These are phyloP conservation scores for Stichopus chloronotus DNA, from an alignment of 35 echinoderm and acorn worm species.

Conservation along the genomic window DNA sequence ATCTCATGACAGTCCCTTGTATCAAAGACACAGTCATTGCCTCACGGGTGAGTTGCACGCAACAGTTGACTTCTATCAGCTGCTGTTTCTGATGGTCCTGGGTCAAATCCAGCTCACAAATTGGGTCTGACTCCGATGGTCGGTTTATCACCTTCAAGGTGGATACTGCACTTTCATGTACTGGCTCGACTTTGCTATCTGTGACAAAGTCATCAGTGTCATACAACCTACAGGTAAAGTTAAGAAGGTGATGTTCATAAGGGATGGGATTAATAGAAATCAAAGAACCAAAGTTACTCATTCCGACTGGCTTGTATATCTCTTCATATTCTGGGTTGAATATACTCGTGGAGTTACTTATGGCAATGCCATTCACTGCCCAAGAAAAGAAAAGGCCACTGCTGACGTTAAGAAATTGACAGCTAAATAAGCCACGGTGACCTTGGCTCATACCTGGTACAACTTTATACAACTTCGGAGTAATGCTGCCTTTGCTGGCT, in stretches of 20 bases:
- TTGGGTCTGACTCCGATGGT: constrained; percentile 30
- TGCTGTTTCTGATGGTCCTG: not conserved
- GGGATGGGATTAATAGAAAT: not conserved
- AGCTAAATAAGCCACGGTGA: not conserved
- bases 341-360: constrained; percentile 34
- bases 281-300: not conserved
- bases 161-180: not conserved
- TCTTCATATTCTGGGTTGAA: constrained; percentile 37
- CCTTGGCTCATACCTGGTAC: not conserved
- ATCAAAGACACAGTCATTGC: not conserved
- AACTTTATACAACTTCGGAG: not conserved
- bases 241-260: not conserved
- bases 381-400: not conserved
- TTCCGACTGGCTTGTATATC: not conserved
- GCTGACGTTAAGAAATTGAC: not conserved
- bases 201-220: not conserved
- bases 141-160: not conserved
- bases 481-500: not conserved
- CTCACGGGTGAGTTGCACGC: constrained; percentile 21
- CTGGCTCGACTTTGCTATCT: not conserved
- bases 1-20: not conserved
- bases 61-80: constrained; percentile 37
- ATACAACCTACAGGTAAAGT: constrained; percentile 19
- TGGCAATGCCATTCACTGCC: constrained; percentile 33
- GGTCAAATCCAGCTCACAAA: not conserved